Conservation (phyloP, 2,888 invertebrate genomes). For the Polyommatus iphigenia region DNA sequence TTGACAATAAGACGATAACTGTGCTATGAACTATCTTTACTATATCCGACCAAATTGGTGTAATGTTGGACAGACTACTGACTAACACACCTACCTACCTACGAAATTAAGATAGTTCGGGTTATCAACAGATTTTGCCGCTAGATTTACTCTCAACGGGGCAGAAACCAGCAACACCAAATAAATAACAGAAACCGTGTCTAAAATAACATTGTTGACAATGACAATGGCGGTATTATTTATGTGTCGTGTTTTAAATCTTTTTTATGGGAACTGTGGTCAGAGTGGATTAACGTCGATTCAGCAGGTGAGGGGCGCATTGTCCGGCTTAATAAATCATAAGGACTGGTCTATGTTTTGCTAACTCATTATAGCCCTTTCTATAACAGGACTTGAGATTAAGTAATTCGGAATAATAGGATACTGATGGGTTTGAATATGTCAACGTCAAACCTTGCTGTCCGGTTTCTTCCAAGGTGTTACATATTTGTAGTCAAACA, state of each 20-base stretch:
- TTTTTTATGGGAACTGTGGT: slow-evolving; percentile 80
- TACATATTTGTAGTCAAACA: not conserved
- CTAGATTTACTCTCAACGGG: not conserved
- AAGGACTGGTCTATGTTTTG: slow-evolving; percentile 50
- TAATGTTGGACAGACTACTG: too few relatives aligned
- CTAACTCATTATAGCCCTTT: slow-evolving; percentile 50
- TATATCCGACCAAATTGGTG: not conserved
- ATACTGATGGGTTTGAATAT: slow-evolving; percentile 21
- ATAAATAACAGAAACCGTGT: slow-evolving; percentile 44
- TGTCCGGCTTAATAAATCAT: slow-evolving; percentile 48
- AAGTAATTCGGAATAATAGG: slow-evolving; percentile 6
- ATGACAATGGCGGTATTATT: slow-evolving; percentile 48
- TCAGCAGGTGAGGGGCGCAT: slow-evolving; percentile 57
- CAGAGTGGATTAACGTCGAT: slow-evolving; percentile 61
- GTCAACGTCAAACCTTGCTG: slow-evolving; percentile 27
- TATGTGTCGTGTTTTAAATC: slow-evolving; percentile 59
- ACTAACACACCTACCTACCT: too few relatives aligned
- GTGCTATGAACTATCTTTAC: not conserved
- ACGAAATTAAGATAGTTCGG: too few relatives aligned
- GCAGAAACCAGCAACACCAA: slow-evolving; percentile 30
- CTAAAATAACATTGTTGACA: slow-evolving; percentile 51
- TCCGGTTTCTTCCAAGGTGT: not conserved
- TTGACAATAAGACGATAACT: too few relatives aligned
- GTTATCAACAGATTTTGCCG: not conserved
- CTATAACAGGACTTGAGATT: slow-evolving; percentile 15